Evolutionary conservation across 2,888 invertebrate species (phyloP), one percentile per base, ranked within the genome.

Genomic region (Pantelozetes paolii): DNA sequence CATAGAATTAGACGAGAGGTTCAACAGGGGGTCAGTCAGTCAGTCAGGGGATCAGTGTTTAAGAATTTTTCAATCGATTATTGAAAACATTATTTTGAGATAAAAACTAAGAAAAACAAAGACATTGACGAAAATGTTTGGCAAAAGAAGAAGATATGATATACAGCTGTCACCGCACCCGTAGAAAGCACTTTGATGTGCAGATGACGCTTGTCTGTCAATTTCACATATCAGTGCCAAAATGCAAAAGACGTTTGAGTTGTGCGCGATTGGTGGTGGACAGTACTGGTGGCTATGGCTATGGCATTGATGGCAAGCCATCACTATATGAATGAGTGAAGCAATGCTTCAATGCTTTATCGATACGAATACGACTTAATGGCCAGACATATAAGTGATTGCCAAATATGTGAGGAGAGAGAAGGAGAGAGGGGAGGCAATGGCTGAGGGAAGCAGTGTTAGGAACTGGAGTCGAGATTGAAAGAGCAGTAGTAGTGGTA

Each of bases 131-230:
- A 54, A 18, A 67, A 62, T 23, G 23, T 67, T 67, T 67, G 67
- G 67, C 23, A 42, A 67, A 67, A 45, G 11, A 67, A 67, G 42
- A 18, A 42, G 67, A 67, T 67, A 67, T 67, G 67, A 67, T 67
- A 42, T 67, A 67, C 67, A 67, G 67, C 67, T 67, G 67, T 40
- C 67, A 67, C 67, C 67, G 32, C 67, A 67, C 67, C 67, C 67
- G 67, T 23, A 26, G 26, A 62, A 62, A 62, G 1, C 40, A 40
- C 20, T 67, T 67, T 67, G 67, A 67, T n/a, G 67, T n/a, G n/a
- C 67, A 67, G 67, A 67, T 67, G 67, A 67, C 67, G 40, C 20
- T 20, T 42, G 67, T 67, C 67, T 67, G 67, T 67, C 67, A 62
- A 3, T 32, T 59, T 32, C 32, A 30, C 62, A 32, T 40, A 23